Conservation (phyloP, 2,888 invertebrate species). For the Marronus borbonicus region DNA sequence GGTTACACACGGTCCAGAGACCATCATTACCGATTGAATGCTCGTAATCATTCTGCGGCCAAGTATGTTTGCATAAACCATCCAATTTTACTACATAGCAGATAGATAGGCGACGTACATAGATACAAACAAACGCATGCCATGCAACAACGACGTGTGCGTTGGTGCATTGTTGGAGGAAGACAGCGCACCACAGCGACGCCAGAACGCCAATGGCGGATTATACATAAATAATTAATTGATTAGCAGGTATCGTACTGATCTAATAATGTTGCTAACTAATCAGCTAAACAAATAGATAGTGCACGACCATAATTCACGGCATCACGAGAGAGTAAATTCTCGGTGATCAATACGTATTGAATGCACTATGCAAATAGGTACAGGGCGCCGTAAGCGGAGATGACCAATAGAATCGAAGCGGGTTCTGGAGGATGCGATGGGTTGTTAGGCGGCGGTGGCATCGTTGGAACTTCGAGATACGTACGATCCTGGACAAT, state of each 20-base stretch:
- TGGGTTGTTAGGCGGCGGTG: no score
- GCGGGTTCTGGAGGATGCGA: no score
- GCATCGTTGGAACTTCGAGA: no score
- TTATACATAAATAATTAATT: slow-evolving; percentile 72
- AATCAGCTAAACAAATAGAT: slow-evolving; percentile 73
- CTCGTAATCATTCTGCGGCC: slow-evolving; percentile 3
- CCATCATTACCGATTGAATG: no score
- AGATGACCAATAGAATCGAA: slow-evolving; percentile 62
- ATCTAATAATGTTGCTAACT: slow-evolving; percentile 72
- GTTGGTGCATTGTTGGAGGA: slow-evolving; percentile 1
- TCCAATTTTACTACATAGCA: background rate
- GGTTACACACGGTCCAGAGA: no score
- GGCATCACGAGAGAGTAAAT: slow-evolving; percentile 69
- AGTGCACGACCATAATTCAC: slow-evolving; percentile 71
- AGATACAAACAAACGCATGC: slow-evolving; percentile 3
- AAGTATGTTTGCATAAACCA: slow-evolving; percentile 14
- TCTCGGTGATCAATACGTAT: slow-evolving; percentile 70
- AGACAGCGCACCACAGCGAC: slow-evolving; percentile 42
- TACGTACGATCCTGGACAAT: background rate
- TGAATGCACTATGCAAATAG: slow-evolving; percentile 70
- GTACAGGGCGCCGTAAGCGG: slow-evolving; percentile 51
- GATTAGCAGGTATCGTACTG: slow-evolving; percentile 71
- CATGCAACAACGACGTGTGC: background rate
- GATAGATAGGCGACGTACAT: background rate
- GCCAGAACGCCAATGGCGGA: slow-evolving; percentile 57